These are phyloP conservation scores for Dilophus febrilis DNA, from an alignment of 2,888 invertebrate genomes.

Conservation along the genomic window DNA sequence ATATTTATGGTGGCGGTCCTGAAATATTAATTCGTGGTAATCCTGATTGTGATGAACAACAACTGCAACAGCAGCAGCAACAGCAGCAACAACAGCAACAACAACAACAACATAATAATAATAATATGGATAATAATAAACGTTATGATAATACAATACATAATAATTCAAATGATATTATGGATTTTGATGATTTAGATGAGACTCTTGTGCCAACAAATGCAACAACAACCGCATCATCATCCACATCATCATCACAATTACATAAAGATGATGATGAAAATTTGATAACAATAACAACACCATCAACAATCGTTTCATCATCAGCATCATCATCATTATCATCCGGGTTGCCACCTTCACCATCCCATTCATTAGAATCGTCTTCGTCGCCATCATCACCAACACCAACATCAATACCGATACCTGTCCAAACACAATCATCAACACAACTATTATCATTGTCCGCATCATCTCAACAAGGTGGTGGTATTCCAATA, in stretches of 20 bases:
- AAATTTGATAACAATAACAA: neutral
- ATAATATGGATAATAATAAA: neutral
- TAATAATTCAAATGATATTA: too few relatives aligned
- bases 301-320: neutral
- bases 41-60: neutral
- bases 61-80: neutral
- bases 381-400: neutral
- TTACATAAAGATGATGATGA: neutral
- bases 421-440: constrained; percentile 1
- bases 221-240: neutral
- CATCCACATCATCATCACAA: neutral
- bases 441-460: neutral
- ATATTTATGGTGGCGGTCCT: constrained; percentile 81
- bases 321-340: neutral
- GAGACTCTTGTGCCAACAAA: neutral
- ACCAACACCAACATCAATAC: neutral
- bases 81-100: neutral
- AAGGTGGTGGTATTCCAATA: too few relatives aligned
- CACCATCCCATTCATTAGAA: neutral
- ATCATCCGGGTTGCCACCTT: neutral
- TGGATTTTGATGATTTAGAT: neutral
- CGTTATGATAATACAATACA: neutral
- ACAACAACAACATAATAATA: neutral
- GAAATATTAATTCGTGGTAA: constrained; percentile 38
- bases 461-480: neutral